A percentile compares a stretch with the other conserved stretches of the same genome.
These are phyloP conservation scores for Heliconius melpomene DNA, from an alignment of 1,140 invertebrate species.

Conservation along the genomic window DNA sequence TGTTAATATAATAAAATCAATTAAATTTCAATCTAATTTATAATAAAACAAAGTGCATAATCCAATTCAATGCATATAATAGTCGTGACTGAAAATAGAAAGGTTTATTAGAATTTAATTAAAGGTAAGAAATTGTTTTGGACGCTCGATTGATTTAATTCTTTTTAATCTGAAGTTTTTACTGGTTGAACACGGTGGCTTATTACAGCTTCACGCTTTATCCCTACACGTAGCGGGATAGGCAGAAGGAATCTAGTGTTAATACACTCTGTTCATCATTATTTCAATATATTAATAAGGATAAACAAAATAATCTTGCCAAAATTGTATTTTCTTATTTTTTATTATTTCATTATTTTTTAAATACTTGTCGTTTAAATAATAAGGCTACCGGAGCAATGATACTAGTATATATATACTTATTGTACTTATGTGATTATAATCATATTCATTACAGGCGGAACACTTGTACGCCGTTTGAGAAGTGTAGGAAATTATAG, in stretches of 20 bases:
- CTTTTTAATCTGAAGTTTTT: background rate
- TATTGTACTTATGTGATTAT: slow-evolving; percentile 20
- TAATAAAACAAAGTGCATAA: background rate
- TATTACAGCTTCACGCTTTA: too few species aligned
- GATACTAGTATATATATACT: slow-evolving; percentile 23
- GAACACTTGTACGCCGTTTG: slow-evolving; percentile 14
- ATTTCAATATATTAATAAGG: too few species aligned
- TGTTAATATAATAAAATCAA: background rate
- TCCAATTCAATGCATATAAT: background rate
- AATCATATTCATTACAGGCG: slow-evolving; percentile 26
- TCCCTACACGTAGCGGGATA: too few species aligned
- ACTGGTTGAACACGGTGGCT: background rate
- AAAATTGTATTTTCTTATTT: too few species aligned
- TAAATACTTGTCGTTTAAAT: slow-evolving; percentile 16
- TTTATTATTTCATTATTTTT: too few species aligned
- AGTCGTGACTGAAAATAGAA: background rate
- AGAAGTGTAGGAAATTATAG: background rate
- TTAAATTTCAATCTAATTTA: background rate
- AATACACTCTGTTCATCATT: too few species aligned
- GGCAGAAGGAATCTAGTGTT: too few species aligned
- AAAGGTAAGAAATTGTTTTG: background rate
- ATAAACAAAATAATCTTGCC: too few species aligned
- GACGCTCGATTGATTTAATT: background rate
- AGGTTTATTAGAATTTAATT: background rate
- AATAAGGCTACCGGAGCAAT: slow-evolving; percentile 27